Conservation (phyloP, 2,797 vertebrate genomes). For the Falco naumanni region DNA sequence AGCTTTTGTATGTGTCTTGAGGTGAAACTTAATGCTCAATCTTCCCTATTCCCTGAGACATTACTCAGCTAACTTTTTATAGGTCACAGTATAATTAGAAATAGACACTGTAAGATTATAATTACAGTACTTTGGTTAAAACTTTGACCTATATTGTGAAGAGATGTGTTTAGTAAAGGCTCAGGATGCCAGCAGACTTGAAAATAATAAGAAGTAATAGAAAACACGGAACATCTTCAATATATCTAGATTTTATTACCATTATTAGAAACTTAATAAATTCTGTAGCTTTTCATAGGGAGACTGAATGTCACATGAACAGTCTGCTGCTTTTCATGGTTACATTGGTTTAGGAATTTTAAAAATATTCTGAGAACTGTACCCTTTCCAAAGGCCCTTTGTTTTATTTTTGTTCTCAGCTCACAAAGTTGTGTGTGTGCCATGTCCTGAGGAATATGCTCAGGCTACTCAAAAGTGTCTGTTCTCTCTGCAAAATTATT, state of each 20-base stretch:
- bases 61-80: constrained; percentile 53
- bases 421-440: not conserved
- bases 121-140: constrained; percentile 31
- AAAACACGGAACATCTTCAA: not conserved
- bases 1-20: not conserved
- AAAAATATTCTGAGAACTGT: not conserved
- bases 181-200: constrained; percentile 20
- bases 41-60: not conserved
- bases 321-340: not conserved
- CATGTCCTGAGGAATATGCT: not conserved
- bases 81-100: constrained; percentile 44
- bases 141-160: constrained; percentile 28
- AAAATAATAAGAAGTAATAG: not conserved
- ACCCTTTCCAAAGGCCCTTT: not conserved
- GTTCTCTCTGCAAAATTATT: not conserved
- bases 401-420: constrained; percentile 13
- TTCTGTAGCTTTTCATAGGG: not conserved
- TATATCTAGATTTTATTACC: not conserved
- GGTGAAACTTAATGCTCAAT: constrained; percentile 26
- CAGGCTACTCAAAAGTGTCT: not conserved
- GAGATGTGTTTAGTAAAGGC: constrained; percentile 35
- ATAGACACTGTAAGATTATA: constrained; percentile 21
- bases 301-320: not conserved
- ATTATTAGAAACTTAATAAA: not conserved
- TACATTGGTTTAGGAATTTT: not conserved